Base-by-base conservation (phyloP, 2,888 invertebrate species). In the Pycnomerus fuliginosus region DNA sequence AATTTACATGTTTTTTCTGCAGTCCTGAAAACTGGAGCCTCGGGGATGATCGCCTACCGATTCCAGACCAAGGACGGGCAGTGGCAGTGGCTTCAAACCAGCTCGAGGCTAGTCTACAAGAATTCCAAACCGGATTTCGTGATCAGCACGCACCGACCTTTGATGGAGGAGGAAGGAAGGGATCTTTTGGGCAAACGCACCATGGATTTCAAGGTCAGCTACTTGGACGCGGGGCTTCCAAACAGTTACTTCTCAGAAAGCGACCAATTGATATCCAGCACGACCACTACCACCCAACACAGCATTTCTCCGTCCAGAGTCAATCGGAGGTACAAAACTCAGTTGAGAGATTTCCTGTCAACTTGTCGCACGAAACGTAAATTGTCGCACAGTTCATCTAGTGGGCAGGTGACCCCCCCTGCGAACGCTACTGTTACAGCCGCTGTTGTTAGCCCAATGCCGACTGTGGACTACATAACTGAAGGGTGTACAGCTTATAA, bases 121-220 rank as follows among this genome's bases (percentile, higher is more conserved):
- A 99, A 98, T 74, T 97, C 97, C 53, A 99, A 99, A 72, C 97
- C 98, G 0, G 99, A 99, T 72, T 97, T 97, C 71, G 96, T 99
- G 53, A 96, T 98, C 62, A 94, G 96, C 74, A 99, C 98, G 27
- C 99, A 99, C 76, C 81, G 99, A 53, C 95, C 98, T 48, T 82
- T 99, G 31, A 98, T 98, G 99, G 98, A 99, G 70, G 99, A 99
- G 74, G 99, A 99, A 77, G 99, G 99, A 7, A 83, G 94, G 53
- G 98, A 98, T 74, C 76, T 99, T 48, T 79, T 98, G 32, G 97
- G 97, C 20, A 99, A 99, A 73, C 82, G 99, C 53, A 98, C 97
- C 3, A 96, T 96, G 90, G 97, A 98, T 74, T 98, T 97, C 74
- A 97, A 98, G 80, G 94, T 94, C 40, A 96, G 96, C 69, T 98